Percentiles rank a stretch among this genome's conserved stretches.
Evolutionary conservation across 2,797 vertebrate genomes (phyloP).

Genomic region (Siniperca obscura): DNA sequence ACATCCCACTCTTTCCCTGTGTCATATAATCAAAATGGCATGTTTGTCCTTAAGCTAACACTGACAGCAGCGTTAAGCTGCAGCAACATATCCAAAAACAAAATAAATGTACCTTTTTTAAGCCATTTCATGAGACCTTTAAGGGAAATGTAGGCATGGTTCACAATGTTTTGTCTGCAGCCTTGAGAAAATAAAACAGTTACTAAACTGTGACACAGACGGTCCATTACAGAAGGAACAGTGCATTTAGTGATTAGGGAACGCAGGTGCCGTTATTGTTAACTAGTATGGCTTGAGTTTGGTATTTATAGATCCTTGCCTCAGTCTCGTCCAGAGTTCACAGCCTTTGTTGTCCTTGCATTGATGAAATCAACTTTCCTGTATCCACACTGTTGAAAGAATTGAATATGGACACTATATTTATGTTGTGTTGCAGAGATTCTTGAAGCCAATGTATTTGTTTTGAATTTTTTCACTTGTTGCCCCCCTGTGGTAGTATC

Average conservation of each 20-base stretch:
- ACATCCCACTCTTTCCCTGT: not conserved
- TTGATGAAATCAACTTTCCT: slow-evolving; percentile 93
- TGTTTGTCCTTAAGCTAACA: not conserved
- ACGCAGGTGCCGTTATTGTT: not conserved
- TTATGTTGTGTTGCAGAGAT: not conserved
- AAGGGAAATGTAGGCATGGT: not conserved
- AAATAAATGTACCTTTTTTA: not conserved
- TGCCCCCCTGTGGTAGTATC: not conserved
- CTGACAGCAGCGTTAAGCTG: not conserved
- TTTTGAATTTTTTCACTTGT: not conserved
- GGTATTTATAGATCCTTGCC: not conserved
- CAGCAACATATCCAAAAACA: not conserved
- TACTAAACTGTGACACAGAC: not conserved
- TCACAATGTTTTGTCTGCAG: not conserved
- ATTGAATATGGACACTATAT: not conserved
- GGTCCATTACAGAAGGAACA: slow-evolving; percentile 1
- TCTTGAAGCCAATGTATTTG: not conserved
- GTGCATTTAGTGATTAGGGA: slow-evolving; percentile 15
- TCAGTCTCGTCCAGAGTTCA: slow-evolving; percentile 64
- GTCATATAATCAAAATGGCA: too few relatives aligned
- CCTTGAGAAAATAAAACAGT: not conserved
- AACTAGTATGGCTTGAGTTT: not conserved
- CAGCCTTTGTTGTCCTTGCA: slow-evolving; percentile 85
- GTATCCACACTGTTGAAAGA: slow-evolving; percentile 86
- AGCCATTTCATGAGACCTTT: not conserved